These are phyloP conservation scores for Brienomyrus longianalis DNA, from an alignment of 2,113 vertebrate species.

Conservation along the genomic window DNA sequence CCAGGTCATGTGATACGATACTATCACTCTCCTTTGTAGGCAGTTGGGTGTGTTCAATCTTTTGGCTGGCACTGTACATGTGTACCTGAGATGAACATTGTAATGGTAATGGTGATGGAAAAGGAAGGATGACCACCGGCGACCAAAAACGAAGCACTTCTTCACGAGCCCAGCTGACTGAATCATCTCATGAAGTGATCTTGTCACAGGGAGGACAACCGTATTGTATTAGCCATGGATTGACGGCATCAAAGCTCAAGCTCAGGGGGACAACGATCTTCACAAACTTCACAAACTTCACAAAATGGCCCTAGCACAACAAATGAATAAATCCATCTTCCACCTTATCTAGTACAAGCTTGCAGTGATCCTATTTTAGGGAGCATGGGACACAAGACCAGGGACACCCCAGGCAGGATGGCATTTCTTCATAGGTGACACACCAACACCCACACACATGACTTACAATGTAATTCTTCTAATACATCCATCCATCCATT, in stretches of 20 bases:
- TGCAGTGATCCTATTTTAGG: not conserved
- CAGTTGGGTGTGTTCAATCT: not conserved
- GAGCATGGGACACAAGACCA: not conserved
- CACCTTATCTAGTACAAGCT: not conserved
- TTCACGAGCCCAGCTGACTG: not conserved
- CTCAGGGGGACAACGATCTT: not conserved
- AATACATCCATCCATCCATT: too few relatives aligned
- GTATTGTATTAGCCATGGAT: not conserved
- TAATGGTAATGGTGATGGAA: conserved; percentile 16
- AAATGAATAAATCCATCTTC: not conserved
- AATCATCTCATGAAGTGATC: not conserved
- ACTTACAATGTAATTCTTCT: not conserved
- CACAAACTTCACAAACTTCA: not conserved
- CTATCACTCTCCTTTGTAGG: not conserved
- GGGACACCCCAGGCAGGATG: not conserved
- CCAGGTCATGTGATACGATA: not conserved
- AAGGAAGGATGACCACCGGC: not conserved
- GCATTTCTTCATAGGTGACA: not conserved
- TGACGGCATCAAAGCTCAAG: not conserved
- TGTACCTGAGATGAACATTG: conserved; percentile 17
- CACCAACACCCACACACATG: not conserved
- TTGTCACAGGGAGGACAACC: not conserved
- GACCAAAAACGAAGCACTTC: not conserved
- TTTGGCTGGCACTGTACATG: not conserved
- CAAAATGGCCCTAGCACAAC: not conserved